Evolutionary conservation across 2,113 vertebrate species (phyloP).

Genomic region (Oreochromis spilurus): DNA sequence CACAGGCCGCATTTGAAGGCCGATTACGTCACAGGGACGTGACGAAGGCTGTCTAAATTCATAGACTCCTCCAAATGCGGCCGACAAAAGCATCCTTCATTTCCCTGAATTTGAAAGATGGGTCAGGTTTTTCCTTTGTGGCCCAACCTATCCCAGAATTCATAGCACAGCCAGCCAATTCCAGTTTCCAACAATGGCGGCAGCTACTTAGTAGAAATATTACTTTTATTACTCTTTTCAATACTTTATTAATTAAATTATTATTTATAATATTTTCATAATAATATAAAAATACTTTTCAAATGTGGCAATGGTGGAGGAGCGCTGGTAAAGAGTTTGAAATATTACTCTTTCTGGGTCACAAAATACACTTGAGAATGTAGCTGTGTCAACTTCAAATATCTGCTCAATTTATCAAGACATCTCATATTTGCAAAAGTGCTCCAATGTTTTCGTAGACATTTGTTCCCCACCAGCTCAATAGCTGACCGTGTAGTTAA

Average conservation of each 20-base stretch:
- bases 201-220: neutral
- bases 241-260: neutral
- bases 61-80: neutral
- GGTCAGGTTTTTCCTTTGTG: neutral
- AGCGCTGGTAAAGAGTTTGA: neutral
- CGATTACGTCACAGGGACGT: neutral
- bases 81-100: neutral
- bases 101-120: neutral
- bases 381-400: neutral
- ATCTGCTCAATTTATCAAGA: neutral
- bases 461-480: neutral
- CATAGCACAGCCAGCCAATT: neutral
- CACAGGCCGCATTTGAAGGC: neutral
- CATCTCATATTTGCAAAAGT: neutral
- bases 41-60: neutral
- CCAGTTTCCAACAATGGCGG: neutral
- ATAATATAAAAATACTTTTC: neutral
- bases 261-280: neutral
- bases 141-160: neutral
- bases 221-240: neutral
- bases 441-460: neutral
- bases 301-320: neutral
- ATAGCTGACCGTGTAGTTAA: neutral
- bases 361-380: neutral
- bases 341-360: neutral